Base-by-base conservation (phyloP, 2,888 invertebrate species). In the Notocelia uddmanniana region DNA sequence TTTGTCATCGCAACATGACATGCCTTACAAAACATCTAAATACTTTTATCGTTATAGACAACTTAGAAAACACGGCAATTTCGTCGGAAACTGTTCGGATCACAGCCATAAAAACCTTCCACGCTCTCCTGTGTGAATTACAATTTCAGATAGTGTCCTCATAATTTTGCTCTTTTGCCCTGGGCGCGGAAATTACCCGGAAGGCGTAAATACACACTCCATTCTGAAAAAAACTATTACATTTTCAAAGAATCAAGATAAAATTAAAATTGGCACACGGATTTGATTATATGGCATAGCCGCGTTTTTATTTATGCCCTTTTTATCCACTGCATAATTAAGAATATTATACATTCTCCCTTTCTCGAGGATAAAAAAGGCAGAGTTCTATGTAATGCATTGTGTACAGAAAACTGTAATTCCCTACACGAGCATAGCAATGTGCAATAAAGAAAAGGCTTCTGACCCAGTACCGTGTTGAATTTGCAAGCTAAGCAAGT, bases 161-260 rank as follows among this genome's bases (percentile, higher is more conserved):
- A 68, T 64, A 69, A 67, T 70, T 55, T 41, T 59, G 59, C 52
- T 37, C 55, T 68, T 66, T 55, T 71, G 77, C 60, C 69, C 41
- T 19, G 54, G 74, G 66, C 76, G 77, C 80, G 86, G 83, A 87
- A 85, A 84, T 85, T 82, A 82, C 78, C 79, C 76, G 78, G 73
- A 77, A 77, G 77, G 75, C 73, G 74, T 64, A 59, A 70, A 69
- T 64, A 70, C 57, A 63, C 31, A 18, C 37, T 59, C 83, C 83
- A 83, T 74, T 67, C 50, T 63, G 74, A 64, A 73, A 66, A 55
- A 58, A 60, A 67, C 48, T 34, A n/a, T n/a, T n/a, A n/a, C n/a
- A n/a, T n/a, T n/a, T 57, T 31, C 8, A 45, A 8, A 45, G n/a
- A 45, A 45, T 45, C 15, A n/a, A 5, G 8, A n/a, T 45, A 45